Evolutionary conservation across 2,888 invertebrate species (phyloP).

Genomic region (Gasteruption jaculator): DNA sequence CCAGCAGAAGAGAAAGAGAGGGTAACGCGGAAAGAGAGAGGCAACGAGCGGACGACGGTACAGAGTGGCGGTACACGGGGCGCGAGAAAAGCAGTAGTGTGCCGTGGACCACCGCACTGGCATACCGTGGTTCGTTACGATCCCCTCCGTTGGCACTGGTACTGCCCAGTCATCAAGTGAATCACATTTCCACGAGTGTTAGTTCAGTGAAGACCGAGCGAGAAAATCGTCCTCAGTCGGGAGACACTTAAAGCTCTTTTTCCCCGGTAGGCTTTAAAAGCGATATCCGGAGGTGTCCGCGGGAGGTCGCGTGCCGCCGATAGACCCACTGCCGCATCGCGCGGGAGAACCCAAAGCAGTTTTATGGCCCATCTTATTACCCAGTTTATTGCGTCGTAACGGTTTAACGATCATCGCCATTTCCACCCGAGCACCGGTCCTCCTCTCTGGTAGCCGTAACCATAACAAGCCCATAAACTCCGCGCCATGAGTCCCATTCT

Average conservation of each 20-base stretch:
- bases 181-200: slow-evolving; percentile 44
- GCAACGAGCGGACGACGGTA: slow-evolving; percentile 61
- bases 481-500: slow-evolving; percentile 40
- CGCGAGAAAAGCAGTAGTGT: slow-evolving; percentile 64
- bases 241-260: slow-evolving; percentile 12
- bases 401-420: slow-evolving; percentile 46
- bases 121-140: slow-evolving; percentile 51
- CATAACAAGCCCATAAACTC: slow-evolving; percentile 40
- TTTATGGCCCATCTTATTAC: slow-evolving; percentile 47
- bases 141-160: slow-evolving; percentile 40
- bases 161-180: slow-evolving; percentile 31
- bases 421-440: slow-evolving; percentile 26
- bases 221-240: slow-evolving; percentile 12
- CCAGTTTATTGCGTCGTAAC: slow-evolving; percentile 49
- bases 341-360: slow-evolving; percentile 37
- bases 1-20: slow-evolving; percentile 42
- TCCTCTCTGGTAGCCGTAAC: slow-evolving; percentile 28
- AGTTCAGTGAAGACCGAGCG: slow-evolving; percentile 42
- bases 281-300: slow-evolving; percentile 15
- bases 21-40: slow-evolving; percentile 45
- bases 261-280: slow-evolving; percentile 2
- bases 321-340: slow-evolving; percentile 30
- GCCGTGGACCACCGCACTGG: slow-evolving; percentile 62
- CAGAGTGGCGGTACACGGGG: slow-evolving; percentile 56
- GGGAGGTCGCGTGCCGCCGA: slow-evolving; percentile 44